phyloP scores from a whole-genome alignment of 2,888 invertebrate genomes.

The Leptodirus hochenwartii region DNA sequence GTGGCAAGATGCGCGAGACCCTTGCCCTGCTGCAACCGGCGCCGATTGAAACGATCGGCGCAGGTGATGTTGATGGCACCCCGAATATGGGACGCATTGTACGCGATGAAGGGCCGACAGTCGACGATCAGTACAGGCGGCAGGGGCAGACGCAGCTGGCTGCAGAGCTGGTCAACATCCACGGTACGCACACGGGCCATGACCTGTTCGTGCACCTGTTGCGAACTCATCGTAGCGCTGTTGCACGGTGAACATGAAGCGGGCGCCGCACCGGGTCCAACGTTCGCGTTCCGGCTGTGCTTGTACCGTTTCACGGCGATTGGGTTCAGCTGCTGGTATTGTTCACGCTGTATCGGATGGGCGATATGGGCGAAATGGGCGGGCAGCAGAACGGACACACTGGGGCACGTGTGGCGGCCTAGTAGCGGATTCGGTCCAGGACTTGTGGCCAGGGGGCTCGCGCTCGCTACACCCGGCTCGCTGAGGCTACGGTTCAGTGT shows the following conservation, averaged over 20 bases:
- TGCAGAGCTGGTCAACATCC: constrained; percentile 31
- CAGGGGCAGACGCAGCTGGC: constrained; percentile 21
- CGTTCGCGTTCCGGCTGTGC: too few relatives aligned
- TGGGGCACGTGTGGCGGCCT: constrained; percentile 31
- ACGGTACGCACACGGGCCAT: constrained; percentile 33
- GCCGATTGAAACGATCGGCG: constrained; percentile 47
- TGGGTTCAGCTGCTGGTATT: too few relatives aligned
- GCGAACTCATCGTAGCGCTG: constrained; percentile 31
- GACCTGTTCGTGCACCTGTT: constrained; percentile 31
- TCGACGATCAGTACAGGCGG: constrained; percentile 35
- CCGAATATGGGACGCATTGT: constrained; percentile 47
- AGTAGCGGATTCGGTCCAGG: constrained; percentile 21
- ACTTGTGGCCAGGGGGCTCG: constrained; percentile 27
- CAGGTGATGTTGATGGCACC: constrained; percentile 55
- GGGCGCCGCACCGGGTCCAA: too few relatives aligned
- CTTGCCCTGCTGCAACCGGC: constrained; percentile 45
- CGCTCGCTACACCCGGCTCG: constrained; percentile 31
- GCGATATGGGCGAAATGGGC: too few relatives aligned
- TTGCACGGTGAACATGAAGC: constrained; percentile 37
- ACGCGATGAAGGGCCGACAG: constrained; percentile 50
- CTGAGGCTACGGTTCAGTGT: constrained; percentile 36
- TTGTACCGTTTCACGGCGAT: too few relatives aligned
- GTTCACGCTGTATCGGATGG: too few relatives aligned
- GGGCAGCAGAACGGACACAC: constrained; percentile 25
- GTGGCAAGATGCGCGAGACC: constrained; percentile 47